These are phyloP conservation scores for Ennomos fuscantarius DNA, from an alignment of 2,888 invertebrate genomes.

Conservation along the genomic window DNA sequence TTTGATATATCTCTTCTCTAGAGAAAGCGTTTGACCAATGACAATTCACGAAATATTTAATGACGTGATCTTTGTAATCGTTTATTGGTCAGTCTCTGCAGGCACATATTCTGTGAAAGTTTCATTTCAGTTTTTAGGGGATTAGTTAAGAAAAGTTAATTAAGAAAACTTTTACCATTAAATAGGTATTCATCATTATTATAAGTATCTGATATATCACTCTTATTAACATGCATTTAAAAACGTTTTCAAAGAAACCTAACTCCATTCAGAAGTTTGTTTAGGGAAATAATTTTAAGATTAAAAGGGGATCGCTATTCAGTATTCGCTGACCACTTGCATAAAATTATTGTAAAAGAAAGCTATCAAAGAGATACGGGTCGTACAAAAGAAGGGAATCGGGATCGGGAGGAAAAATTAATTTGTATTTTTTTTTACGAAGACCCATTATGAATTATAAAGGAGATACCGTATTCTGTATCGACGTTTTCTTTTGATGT, in stretches of 20 bases:
- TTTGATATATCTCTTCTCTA: too few species aligned
- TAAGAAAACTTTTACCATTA: slow-evolving; percentile 2
- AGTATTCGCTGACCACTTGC: slow-evolving; percentile 78
- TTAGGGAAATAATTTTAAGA: slow-evolving; percentile 68
- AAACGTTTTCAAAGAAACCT: slow-evolving; percentile 20
- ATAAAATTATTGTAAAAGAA: slow-evolving; percentile 76
- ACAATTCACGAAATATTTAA: too few species aligned
- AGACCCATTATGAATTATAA: slow-evolving; percentile 37
- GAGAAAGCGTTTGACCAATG: too few species aligned
- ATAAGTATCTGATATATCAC: slow-evolving; percentile 9
- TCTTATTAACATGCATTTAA: slow-evolving; percentile 21
- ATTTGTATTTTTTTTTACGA: slow-evolving; percentile 65
- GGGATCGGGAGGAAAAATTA: slow-evolving; percentile 73
- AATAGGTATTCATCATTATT: too few species aligned
- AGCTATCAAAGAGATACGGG: slow-evolving; percentile 71
- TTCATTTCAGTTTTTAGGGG: too few species aligned
- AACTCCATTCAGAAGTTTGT: slow-evolving; percentile 31
- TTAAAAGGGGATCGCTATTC: slow-evolving; percentile 66
- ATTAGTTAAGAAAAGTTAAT: slow-evolving; percentile 16
- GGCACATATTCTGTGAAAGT: too few species aligned
- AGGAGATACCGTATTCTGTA: slow-evolving; percentile 50
- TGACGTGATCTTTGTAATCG: too few species aligned
- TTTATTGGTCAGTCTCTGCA: too few species aligned
- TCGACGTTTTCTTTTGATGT: slow-evolving; percentile 76
- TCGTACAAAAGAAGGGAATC: slow-evolving; percentile 51